Base-by-base conservation (phyloP, 2,113 vertebrate species). In the Platichthys flesus region DNA sequence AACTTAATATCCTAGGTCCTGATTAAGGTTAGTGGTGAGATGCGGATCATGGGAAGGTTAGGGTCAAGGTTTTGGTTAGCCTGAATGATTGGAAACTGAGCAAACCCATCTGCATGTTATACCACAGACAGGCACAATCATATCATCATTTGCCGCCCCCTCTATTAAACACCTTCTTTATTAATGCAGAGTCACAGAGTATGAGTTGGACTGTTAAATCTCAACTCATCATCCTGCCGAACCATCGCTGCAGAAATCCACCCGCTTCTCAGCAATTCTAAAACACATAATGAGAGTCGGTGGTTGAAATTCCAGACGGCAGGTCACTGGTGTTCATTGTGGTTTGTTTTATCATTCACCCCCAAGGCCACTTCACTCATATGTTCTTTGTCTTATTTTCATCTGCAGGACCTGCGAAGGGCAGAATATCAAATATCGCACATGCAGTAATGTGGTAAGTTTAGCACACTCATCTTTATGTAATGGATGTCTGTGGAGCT, bases 371-470 rank as follows among this genome's bases (percentile, higher is more conserved):
- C 42, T 80, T 76, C 62, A 79, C 45, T 71, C 67, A 73, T 24
- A 67, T 69, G 28, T 59, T 66, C 28, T 3, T 85, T 51, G 83
- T 78, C 40, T 90, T 58, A 52, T 63, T 63, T 45, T 63, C n/a
- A 71, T 67, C 81, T 62, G 52, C 91, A 98, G 98, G 94, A 97
- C 90, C 83, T 99, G 98, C 58, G 97, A 98, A 87, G 98, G 98
- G 73, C 95, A 96, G 90, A 99, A 98, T 93, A 99, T 98, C 84
- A 96, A 97, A 64, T 98, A 99, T 84, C 96, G 95, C 91, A 99
- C 97, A 6, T 99, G 98, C 94, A 97, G 97, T 93, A 99, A 97
- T 73, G 96, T 98, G 97, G 98, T 98, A 95, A 96, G 97, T 95
- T 82, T 37, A 67, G 65, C 60, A 54, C 61, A 59, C 56, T 82